Conservation (phyloP, 2,888 invertebrate species). For the Acrobasis suavella region DNA sequence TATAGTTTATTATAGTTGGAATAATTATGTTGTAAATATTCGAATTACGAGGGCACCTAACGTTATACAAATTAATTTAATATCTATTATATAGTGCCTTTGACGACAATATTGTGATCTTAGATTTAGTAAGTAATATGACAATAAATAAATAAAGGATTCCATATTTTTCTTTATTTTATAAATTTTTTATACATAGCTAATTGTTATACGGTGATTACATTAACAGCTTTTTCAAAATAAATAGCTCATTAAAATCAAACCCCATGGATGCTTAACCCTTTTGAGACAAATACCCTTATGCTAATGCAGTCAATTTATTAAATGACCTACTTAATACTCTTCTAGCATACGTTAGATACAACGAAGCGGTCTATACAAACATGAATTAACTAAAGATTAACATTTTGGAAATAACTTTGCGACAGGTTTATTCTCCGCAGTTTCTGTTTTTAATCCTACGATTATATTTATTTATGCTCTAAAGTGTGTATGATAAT, state of each 20-base stretch:
- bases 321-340: slow-evolving; percentile 63
- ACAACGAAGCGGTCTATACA: slow-evolving; percentile 36
- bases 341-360: slow-evolving; percentile 47
- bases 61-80: slow-evolving; percentile 51
- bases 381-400: not conserved
- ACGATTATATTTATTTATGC: too few species aligned
- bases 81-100: slow-evolving; percentile 62
- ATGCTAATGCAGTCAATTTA: slow-evolving; percentile 67
- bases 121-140: slow-evolving; percentile 50
- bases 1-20: slow-evolving; percentile 13
- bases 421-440: not conserved
- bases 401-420: not conserved
- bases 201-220: not conserved
- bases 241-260: slow-evolving; percentile 42
- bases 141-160: slow-evolving; percentile 41
- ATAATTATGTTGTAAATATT: slow-evolving; percentile 20
- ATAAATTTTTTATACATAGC: not conserved
- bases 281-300: slow-evolving; percentile 55
- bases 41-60: slow-evolving; percentile 52
- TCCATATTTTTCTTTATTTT: slow-evolving; percentile 4
- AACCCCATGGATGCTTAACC: slow-evolving; percentile 49
- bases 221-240: not conserved
- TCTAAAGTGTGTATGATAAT: too few species aligned
- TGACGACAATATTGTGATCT: slow-evolving; percentile 63
- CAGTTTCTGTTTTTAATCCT: too few species aligned